phyloP scores from a whole-genome alignment of 2,113 vertebrate species.

The Ploceus nigricollis region DNA sequence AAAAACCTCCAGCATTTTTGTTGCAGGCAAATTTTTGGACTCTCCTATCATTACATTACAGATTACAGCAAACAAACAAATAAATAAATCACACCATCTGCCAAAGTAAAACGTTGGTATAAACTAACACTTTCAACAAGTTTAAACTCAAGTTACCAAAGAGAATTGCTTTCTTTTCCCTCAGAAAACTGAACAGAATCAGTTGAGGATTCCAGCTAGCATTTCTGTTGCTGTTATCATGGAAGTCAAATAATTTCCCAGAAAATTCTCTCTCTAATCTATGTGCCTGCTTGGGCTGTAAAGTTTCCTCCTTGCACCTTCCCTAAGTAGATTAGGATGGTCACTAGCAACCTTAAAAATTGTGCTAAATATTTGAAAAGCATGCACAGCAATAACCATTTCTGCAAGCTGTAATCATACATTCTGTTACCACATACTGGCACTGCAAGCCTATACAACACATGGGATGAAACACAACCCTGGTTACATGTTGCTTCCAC shows the following conservation, averaged over 20 bases:
- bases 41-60: neutral
- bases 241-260: neutral
- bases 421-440: neutral
- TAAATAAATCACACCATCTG: neutral
- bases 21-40: neutral
- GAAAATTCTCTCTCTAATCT: neutral
- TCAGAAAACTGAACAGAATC: neutral
- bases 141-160: neutral
- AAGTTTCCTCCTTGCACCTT: neutral
- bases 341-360: neutral
- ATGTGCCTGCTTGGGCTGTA: neutral
- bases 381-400: neutral
- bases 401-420: neutral
- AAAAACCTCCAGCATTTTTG: neutral
- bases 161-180: neutral
- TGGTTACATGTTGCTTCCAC: neutral
- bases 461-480: neutral
- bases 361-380: neutral
- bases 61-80: neutral
- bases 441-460: neutral
- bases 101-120: neutral
- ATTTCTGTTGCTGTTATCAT: neutral
- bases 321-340: neutral
- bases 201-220: neutral
- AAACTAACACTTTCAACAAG: neutral